These are phyloP conservation scores for Tetramorium bicarinatum DNA, from an alignment of 2,888 invertebrate genomes.

Conservation along the genomic window DNA sequence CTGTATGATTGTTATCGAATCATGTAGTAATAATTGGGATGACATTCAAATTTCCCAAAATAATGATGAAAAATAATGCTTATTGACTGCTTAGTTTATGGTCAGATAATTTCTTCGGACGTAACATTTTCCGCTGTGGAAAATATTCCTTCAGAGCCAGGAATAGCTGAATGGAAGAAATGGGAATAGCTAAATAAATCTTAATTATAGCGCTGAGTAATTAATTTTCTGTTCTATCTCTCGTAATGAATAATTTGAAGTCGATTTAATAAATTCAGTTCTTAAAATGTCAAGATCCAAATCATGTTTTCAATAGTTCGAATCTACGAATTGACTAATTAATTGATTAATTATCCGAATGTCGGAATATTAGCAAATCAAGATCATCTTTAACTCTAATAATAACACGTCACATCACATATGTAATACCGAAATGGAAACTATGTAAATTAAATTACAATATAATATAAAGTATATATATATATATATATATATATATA, in stretches of 20 bases:
- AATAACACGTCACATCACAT: neutral
- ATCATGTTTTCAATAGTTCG: neutral
- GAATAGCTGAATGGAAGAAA: neutral
- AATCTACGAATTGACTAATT: neutral
- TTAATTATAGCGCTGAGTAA: neutral
- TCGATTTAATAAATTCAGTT: neutral
- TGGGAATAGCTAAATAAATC: neutral
- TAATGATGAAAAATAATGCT: neutral
- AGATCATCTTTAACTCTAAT: neutral
- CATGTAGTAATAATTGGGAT: no score
- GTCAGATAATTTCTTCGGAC: neutral
- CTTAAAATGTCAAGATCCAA: neutral
- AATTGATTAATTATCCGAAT: neutral
- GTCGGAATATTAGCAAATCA: neutral
- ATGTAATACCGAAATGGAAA: neutral
- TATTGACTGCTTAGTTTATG: neutral
- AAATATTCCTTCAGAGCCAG: neutral
- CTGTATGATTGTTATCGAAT: no score
- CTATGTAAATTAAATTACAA: neutral
- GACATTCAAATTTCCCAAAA: no score
- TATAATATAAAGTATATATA: neutral
- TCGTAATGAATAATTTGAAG: neutral
- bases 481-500: no score
- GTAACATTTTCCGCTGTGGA: neutral
- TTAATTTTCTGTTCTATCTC: neutral